Evolutionary conservation across 2,113 vertebrate genomes (phyloP).

Genomic region (Nibea coibor): DNA sequence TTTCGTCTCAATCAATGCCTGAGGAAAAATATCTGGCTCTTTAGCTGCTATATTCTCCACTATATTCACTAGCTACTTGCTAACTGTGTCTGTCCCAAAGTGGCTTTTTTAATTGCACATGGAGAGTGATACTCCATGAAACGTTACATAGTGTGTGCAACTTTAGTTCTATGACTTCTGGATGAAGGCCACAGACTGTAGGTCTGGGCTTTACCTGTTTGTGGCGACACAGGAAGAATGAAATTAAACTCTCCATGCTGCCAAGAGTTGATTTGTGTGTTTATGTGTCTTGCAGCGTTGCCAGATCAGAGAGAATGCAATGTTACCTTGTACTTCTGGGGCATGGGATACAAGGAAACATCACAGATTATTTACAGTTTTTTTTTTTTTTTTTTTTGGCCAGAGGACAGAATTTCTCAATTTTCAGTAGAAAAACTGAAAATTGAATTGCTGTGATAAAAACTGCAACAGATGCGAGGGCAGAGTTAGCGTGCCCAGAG

Average conservation of each 20-base stretch:
- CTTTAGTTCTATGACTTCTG: not conserved
- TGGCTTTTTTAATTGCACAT: not conserved
- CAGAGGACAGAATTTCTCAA: too few species aligned
- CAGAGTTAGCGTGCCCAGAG: too few species aligned
- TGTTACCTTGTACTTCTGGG: not conserved
- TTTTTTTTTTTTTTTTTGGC: too few species aligned
- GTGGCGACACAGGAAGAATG: not conserved
- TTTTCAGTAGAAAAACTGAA: too few species aligned
- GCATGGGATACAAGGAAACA: not conserved
- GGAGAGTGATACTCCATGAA: not conserved
- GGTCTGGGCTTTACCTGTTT: not conserved
- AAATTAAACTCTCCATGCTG: not conserved
- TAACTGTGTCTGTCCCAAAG: too few species aligned
- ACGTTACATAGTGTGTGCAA: not conserved
- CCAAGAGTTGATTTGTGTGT: not conserved
- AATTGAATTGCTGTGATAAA: too few species aligned
- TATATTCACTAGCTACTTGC: too few species aligned
- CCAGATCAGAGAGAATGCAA: not conserved
- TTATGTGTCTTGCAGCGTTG: not conserved
- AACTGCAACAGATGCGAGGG: too few species aligned
- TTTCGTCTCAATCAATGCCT: too few species aligned
- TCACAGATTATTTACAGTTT: not conserved
- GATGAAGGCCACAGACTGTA: not conserved
- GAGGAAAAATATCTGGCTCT: too few species aligned
- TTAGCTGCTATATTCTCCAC: too few species aligned